phyloP scores from a whole-genome alignment of 2,888 invertebrate genomes.

The Drosophila fungiperda region DNA sequence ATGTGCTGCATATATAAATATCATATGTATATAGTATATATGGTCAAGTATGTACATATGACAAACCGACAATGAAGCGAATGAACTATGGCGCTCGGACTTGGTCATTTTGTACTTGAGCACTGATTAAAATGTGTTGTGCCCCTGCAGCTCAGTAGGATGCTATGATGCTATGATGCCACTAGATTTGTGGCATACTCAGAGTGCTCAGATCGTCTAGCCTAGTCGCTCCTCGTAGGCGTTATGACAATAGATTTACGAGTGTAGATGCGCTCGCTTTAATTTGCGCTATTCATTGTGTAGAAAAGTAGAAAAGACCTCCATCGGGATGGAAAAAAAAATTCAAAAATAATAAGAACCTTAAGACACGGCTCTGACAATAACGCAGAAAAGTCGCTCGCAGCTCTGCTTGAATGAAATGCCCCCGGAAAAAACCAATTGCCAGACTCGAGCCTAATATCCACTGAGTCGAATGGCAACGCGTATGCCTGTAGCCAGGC shows the following conservation, averaged over 20 bases:
- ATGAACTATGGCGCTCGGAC: constrained; percentile 59
- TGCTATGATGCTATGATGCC: constrained; percentile 39
- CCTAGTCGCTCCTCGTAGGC: constrained; percentile 66
- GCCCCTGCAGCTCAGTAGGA: constrained; percentile 40
- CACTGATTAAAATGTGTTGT: constrained; percentile 77
- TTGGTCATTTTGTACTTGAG: constrained; percentile 71
- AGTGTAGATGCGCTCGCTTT: constrained; percentile 62
- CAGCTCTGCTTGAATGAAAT: constrained; percentile 71
- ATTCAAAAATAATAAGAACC: constrained; percentile 42
- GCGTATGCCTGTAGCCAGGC: constrained; percentile 31
- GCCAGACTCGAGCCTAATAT: constrained; percentile 83
- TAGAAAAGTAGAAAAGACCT: constrained; percentile 36
- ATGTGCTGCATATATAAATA: constrained; percentile 9
- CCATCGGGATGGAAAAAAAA: constrained; percentile 48
- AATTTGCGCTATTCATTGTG: constrained; percentile 77
- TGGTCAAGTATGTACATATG: constrained; percentile 15
- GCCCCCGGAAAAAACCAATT: constrained; percentile 86
- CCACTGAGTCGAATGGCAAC: constrained; percentile 57
- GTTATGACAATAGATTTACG: constrained; percentile 80
- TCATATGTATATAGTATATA: constrained; percentile 11
- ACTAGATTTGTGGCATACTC: constrained; percentile 37
- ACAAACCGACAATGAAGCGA: constrained; percentile 53
- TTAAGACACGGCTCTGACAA: constrained; percentile 63
- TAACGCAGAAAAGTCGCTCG: constrained; percentile 53
- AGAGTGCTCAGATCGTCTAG: constrained; percentile 24